A percentile compares a stretch with the other conserved stretches of the same genome.
Evolutionary conservation across 2,797 vertebrate genomes (phyloP).

Genomic region (Pseudochromis fuscus): DNA sequence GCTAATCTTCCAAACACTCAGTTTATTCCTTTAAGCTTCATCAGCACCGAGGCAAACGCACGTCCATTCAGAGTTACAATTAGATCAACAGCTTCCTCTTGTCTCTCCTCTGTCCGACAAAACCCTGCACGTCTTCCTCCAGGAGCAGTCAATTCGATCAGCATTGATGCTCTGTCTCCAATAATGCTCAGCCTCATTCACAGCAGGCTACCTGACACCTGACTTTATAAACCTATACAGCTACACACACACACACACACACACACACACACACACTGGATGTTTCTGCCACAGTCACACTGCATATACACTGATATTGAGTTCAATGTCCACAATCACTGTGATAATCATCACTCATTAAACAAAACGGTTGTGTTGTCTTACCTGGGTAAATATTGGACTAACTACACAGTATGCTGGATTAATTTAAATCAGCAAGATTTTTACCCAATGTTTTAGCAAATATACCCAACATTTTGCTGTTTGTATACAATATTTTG

Average conservation of each 20-base stretch:
- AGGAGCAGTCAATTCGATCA: constrained; percentile 70
- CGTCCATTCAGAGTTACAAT: constrained; percentile 58
- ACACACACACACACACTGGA: neutral
- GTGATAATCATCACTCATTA: neutral
- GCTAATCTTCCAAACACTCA: neutral
- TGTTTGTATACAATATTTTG: no score
- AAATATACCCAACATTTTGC: no score
- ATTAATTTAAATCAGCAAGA: no score
- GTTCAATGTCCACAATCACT: no score
- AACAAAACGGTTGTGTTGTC: no score
- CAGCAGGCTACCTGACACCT: constrained; percentile 64
- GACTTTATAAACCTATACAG: no score
- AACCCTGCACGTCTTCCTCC: constrained; percentile 61
- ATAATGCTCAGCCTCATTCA: constrained; percentile 60
- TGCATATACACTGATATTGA: no score
- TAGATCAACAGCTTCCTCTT: constrained; percentile 65
- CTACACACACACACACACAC: constrained; percentile 1
- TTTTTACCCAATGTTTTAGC: no score
- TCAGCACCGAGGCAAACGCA: constrained; percentile 21
- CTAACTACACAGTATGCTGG: no score
- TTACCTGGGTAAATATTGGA: no score
- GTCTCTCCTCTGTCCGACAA: constrained; percentile 48
- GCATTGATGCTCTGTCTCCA: constrained; percentile 67
- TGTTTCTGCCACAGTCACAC: neutral
- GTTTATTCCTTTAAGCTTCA: constrained; percentile 9